Evolutionary conservation across 2,113 vertebrate species (phyloP), one percentile per base, ranked within the genome.

Genomic region (Colossoma macropomum): DNA sequence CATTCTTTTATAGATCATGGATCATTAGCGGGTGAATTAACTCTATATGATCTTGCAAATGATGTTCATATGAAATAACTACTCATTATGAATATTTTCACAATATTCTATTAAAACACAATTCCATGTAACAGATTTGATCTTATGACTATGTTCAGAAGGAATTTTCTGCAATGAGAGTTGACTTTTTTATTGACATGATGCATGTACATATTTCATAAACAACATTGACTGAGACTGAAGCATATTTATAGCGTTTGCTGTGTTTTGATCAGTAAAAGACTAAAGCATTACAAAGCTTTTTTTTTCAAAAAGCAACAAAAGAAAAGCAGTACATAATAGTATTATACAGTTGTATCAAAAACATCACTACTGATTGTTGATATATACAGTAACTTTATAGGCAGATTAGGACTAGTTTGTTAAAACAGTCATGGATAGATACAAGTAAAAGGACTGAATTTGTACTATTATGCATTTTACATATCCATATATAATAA

Each of bases 181-280:
- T 77, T 83, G n/a, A 73, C 16, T 27, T 80, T 54, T 80, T 77
- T 73, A 70, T 77, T 83, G 25, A 71, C 48, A 77, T 77, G 34
- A 56, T 80, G 52, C 72, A 86, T 80, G 50, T 80, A 74, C 82
- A 84, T 41, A 63, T 32, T 65, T 66, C 68, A 73, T 79, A 54
- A 25, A 68, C 71, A 72, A 80, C 41, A 75, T 7, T 71, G 52
- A 73, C 52, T 30, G 59, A 45, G 23, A 10, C 34, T 41, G n/a
- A 80, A 77, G 85, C 81, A 86, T 81, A 84, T 84, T 77, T 84
- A 84, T 86, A 86, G 85, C 81, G 68, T 80, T 62, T 84, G 11
- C 25, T 80, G 73, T 52, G 13, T 7, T 25, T 45, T 80, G 48
- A 34, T 52, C 25, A 71, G 32, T 59, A 70, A 41, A 80, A 72